These are phyloP conservation scores for Ophiothrix spiculata DNA, from an alignment of 35 echinoderm and acorn worm genomes.

Conservation along the genomic window DNA sequence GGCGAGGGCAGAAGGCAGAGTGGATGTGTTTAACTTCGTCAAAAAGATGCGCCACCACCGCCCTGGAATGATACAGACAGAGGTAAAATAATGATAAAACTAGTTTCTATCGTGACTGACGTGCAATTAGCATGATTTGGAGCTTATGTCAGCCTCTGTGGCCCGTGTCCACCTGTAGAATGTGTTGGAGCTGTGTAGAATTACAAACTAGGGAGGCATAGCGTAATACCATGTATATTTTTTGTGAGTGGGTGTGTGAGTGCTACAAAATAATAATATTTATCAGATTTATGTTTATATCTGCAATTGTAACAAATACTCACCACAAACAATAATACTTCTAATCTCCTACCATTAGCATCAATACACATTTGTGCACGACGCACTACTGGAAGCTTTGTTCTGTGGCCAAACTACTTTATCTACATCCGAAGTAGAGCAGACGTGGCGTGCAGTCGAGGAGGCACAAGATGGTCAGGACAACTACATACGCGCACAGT, in stretches of 20 bases:
- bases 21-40: slow-evolving; percentile 56
- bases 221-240: too few relatives aligned
- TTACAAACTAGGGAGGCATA: too few relatives aligned
- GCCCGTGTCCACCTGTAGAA: too few relatives aligned
- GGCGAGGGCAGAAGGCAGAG: slow-evolving; percentile 35
- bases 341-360: neutral
- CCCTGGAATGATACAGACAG: slow-evolving; percentile 64
- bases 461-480: neutral
- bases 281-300: too few relatives aligned
- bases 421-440: neutral
- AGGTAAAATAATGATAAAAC: slow-evolving; percentile 46
- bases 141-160: too few relatives aligned
- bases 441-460: neutral
- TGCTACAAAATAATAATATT: too few relatives aligned
- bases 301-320: too few relatives aligned
- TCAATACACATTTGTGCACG: neutral
- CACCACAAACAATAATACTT: too few relatives aligned
- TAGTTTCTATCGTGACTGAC: too few relatives aligned
- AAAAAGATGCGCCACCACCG: slow-evolving; percentile 45
- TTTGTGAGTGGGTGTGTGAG: too few relatives aligned
- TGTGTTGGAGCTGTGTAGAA: too few relatives aligned
- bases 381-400: neutral
- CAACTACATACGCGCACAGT: neutral
- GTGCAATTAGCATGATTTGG: too few relatives aligned
- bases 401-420: neutral